phyloP scores from a whole-genome alignment of 1,140 invertebrate genomes.

The Brachionus rotundiformis region DNA sequence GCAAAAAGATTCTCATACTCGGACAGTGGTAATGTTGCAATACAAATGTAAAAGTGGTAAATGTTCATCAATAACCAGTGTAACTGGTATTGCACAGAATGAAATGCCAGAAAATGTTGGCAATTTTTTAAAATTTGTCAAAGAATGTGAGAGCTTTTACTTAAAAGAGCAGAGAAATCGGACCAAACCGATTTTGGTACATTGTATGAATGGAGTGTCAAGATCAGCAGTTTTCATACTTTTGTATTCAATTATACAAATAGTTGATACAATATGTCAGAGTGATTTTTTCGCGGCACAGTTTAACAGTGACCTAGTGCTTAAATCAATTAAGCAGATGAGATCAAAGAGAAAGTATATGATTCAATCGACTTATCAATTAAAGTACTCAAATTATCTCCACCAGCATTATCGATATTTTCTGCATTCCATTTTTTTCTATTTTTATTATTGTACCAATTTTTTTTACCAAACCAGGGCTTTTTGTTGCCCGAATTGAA shows the following conservation, averaged over 20 bases:
- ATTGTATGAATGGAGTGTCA: conserved; percentile 45
- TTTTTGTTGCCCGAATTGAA: background rate
- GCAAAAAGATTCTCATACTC: background rate
- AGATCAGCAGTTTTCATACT: conserved; percentile 37
- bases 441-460: conserved; percentile 32
- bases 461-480: conserved; percentile 47
- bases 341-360: conserved; percentile 68
- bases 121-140: conserved; percentile 23
- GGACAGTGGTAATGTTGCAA: conserved; percentile 12
- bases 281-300: background rate
- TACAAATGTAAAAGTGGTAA: background rate
- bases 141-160: conserved; percentile 40
- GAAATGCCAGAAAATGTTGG: conserved; percentile 29
- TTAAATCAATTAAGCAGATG: conserved; percentile 62
- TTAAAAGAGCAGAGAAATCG: conserved; percentile 14
- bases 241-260: conserved; percentile 37
- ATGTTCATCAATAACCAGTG: background rate
- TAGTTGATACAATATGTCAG: conserved; percentile 5
- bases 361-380: conserved; percentile 70
- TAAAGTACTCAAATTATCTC: conserved; percentile 67
- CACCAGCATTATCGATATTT: background rate
- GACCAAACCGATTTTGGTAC: conserved; percentile 6
- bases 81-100: conserved; percentile 40
- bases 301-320: conserved; percentile 53
- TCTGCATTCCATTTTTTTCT: background rate